Base-by-base conservation (phyloP, 2,888 invertebrate species). In the Eupelmus urozonus region DNA sequence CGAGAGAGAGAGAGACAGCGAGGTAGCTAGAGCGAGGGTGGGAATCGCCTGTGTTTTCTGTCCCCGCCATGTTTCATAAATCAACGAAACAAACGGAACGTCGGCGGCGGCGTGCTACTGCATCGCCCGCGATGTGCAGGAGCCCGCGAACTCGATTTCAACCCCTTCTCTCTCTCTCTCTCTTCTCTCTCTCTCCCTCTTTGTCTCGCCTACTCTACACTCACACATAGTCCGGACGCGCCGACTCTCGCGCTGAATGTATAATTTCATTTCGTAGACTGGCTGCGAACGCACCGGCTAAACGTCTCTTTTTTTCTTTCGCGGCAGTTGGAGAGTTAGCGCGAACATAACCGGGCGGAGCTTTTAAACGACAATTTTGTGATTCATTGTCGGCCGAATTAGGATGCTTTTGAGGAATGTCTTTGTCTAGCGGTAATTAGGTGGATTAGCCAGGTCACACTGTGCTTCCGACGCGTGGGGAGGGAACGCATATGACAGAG, bases 71-170 rank as follows among this genome's bases (percentile, higher is more conserved):
- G 88, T 85, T 88, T 88, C 88, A 88, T 88, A 88, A 88, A 88
- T 88, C 88, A 88, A 85, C 87, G 86, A 88, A 87, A 87, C 88
- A 88, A 88, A 88, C 88, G 87, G 85, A 85, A 86, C 83, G 84
- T 83, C 85, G 75, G 62, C 78, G 73, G 62, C 73, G 73, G n/a
- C n/a, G n/a, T n/a, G n/a, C n/a, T n/a, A n/a, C n/a, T 59, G 66
- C 73, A 59, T 67, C 73, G 66, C 53, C 49, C 20, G 59, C 16
- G 49, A 60, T 66, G 67, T 55, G 65, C 71, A 45, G 29, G 66
- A 65, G 65, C 53, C 20, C 76, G 71, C 25, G 66, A 66, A 77
- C 77, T 72, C 77, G 77, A 78, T 78, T 70, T 70, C 69, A 62
- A 71, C 49, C 63, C 55, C 55, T 49, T 11, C 57, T 45, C 67